These are phyloP conservation scores for Amitus sp. DNA, from an alignment of 2,888 invertebrate species.

Conservation along the genomic window DNA sequence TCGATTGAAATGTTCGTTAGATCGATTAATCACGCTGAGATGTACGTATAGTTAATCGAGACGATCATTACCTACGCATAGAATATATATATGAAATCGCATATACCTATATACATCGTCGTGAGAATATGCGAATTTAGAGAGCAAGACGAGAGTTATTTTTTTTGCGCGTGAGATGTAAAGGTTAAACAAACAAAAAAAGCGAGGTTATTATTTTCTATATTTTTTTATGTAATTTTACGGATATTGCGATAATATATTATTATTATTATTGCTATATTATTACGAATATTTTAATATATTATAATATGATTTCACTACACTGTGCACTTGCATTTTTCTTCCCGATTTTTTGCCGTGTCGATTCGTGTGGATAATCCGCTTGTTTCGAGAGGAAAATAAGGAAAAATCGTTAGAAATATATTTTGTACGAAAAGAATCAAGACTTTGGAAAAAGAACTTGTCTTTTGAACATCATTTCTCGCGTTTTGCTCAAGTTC, in stretches of 20 bases:
- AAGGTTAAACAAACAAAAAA: constrained; percentile 32
- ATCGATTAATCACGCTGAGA: constrained; percentile 10
- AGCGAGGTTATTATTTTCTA: constrained; percentile 65
- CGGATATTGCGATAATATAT: constrained; percentile 57
- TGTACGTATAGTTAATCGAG: constrained; percentile 40
- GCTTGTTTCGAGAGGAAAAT: constrained; percentile 17
- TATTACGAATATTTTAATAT: constrained; percentile 65
- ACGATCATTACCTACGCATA: constrained; percentile 39
- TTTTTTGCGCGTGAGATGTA: constrained; percentile 47
- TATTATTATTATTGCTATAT: constrained; percentile 50
- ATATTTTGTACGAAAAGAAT: too few relatives aligned
- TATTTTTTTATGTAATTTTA: constrained; percentile 66
- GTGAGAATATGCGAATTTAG: constrained; percentile 39
- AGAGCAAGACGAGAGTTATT: constrained; percentile 44
- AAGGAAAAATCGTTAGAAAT: not conserved
- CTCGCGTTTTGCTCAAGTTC: constrained; percentile 7
- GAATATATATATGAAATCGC: constrained; percentile 34
- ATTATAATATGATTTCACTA: constrained; percentile 64
- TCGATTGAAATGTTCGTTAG: too few relatives aligned
- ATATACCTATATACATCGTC: constrained; percentile 34
- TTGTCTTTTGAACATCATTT: not conserved
- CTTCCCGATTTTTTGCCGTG: constrained; percentile 50
- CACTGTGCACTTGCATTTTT: constrained; percentile 58
- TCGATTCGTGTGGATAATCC: constrained; percentile 15
- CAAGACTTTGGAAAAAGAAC: too few relatives aligned